Evolutionary conservation across 35 echinoderm and acorn worm genomes (phyloP).

Genomic region (Anneissia japonica): DNA sequence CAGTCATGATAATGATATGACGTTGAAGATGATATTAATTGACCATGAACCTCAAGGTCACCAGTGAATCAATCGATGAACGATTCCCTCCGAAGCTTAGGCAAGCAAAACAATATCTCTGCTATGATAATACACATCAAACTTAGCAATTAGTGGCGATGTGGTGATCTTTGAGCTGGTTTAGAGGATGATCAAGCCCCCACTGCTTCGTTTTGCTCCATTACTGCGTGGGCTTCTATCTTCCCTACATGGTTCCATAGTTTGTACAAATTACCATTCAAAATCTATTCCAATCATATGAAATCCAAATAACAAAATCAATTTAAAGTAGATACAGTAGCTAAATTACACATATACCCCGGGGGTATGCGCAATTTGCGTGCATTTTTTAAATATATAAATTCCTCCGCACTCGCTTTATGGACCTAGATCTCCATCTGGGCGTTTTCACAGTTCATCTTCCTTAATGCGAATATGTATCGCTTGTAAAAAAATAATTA

Average conservation of each 20-base stretch:
- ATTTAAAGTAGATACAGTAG: neutral
- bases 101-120: neutral
- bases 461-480: neutral
- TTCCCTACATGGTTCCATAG: neutral
- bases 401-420: neutral
- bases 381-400: neutral
- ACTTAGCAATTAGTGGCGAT: neutral
- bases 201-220: neutral
- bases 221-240: neutral
- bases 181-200: neutral
- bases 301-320: neutral
- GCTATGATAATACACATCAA: neutral
- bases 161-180: neutral
- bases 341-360: neutral
- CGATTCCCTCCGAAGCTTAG: neutral
- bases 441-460: neutral
- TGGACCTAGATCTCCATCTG: neutral
- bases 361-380: neutral
- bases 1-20: no score
- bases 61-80: neutral
- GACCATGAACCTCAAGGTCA: neutral
- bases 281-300: neutral
- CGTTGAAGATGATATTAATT: no score
- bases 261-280: neutral
- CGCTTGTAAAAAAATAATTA: neutral